These are phyloP conservation scores for Caenorhabditis angaria DNA, from an alignment of 2,888 invertebrate species.

Conservation along the genomic window DNA sequence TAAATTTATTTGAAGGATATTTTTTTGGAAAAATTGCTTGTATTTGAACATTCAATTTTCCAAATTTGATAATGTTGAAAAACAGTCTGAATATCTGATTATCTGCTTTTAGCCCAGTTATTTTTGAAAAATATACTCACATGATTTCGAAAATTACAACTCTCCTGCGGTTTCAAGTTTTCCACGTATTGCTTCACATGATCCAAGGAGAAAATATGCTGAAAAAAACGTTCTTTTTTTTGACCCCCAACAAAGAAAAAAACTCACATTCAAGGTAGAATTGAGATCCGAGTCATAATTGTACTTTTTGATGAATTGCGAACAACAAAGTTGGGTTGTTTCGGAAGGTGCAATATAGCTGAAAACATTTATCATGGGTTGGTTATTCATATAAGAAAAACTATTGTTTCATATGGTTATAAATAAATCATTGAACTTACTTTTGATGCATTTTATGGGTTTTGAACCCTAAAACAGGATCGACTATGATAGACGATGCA, in stretches of 20 bases:
- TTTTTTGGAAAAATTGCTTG: not conserved
- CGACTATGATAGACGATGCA: slow-evolving; percentile 91
- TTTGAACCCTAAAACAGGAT: slow-evolving; percentile 91
- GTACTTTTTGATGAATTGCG: slow-evolving; percentile 43
- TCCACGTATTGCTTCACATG: slow-evolving; percentile 78
- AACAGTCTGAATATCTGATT: not conserved
- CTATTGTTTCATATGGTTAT: not conserved
- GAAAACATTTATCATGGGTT: no score
- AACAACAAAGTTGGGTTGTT: slow-evolving; percentile 20
- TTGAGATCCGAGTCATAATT: slow-evolving; percentile 37
- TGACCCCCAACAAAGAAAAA: slow-evolving; percentile 43
- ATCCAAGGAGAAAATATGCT: slow-evolving; percentile 80
- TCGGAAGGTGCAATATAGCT: not conserved
- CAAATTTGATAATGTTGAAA: not conserved
- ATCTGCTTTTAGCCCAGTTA: not conserved
- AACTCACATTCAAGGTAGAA: slow-evolving; percentile 36
- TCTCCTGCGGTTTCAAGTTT: slow-evolving; percentile 79
- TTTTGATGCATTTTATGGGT: slow-evolving; percentile 99
- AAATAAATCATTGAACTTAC: slow-evolving; percentile 76
- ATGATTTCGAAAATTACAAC: slow-evolving; percentile 87
- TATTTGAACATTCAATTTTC: not conserved
- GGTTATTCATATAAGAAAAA: not conserved
- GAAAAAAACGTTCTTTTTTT: slow-evolving; percentile 75
- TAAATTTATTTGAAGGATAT: not conserved
- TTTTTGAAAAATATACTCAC: slow-evolving; percentile 66